Percentiles rank a stretch among this genome's conserved stretches.
These are phyloP conservation scores for Taurulus bubalis DNA, from an alignment of 2,113 vertebrate species.

Conservation along the genomic window DNA sequence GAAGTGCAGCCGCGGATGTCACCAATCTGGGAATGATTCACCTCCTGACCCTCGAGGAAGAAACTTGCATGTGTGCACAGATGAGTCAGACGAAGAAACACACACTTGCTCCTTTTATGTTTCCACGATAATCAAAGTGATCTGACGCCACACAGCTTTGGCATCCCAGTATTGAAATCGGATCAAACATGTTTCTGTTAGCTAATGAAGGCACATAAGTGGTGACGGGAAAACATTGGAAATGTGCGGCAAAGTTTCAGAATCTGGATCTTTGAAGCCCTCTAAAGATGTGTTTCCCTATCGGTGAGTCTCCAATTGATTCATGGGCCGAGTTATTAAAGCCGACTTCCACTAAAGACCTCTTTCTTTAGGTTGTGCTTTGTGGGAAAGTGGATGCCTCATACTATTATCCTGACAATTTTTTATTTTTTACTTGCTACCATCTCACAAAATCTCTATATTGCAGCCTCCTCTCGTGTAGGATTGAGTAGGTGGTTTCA, in stretches of 20 bases:
- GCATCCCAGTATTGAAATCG: neutral
- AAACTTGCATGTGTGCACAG: neutral
- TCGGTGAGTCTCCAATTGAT: constrained; percentile 9
- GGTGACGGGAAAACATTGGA: neutral
- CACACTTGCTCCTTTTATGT: neutral
- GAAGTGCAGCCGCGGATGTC: neutral
- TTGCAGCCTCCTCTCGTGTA: constrained; percentile 27
- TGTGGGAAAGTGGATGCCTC: constrained; percentile 8
- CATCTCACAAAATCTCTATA: neutral
- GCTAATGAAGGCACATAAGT: neutral
- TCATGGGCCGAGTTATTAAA: constrained; percentile 22
- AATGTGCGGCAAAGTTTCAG: constrained; percentile 1
- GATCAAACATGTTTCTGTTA: constrained; percentile 5
- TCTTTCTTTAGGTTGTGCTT: constrained; percentile 33
- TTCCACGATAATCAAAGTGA: constrained; percentile 16
- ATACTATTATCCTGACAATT: constrained; percentile 28
- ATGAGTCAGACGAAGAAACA: constrained; percentile 15
- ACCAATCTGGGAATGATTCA: constrained; percentile 6
- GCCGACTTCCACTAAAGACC: constrained; percentile 21
- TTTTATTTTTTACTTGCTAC: constrained; percentile 30
- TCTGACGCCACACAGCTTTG: neutral
- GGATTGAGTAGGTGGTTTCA: constrained; percentile 45
- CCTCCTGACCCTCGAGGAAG: constrained; percentile 6
- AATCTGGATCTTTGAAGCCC: neutral
- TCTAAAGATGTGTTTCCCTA: neutral